Base-by-base conservation (phyloP, 2,888 invertebrate genomes). In the Stenodera caucasica region DNA sequence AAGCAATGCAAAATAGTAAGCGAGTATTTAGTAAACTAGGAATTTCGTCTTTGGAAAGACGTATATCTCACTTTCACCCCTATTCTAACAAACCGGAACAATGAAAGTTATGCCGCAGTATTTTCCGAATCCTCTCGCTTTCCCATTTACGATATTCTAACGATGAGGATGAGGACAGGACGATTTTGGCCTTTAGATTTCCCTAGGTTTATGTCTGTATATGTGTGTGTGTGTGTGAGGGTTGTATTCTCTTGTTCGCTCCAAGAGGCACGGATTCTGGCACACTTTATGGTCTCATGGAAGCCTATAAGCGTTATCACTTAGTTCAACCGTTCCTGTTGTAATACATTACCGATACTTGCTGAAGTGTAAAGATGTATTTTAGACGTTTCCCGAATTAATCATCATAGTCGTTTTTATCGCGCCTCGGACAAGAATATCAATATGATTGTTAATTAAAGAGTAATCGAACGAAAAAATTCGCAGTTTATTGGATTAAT, bases 351-450 rank as follows among this genome's bases (percentile, higher is more conserved):
- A 78, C 75, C 78, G 74, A 78, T 78, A 78, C 75, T 75, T 77
- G 77, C 71, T 73, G 78, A 78, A 77, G 77, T 77, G 78, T 74
- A 74, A 78, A 77, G 76, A 78, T 77, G 77, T 76, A 77, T 77
- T 77, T 75, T 75, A 67, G 75, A 74, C 74, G 74, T 71, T 75
- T 72, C 66, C 67, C 60, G 72, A 72, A 74, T 74, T 74, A 71
- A 72, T 73, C 68, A 69, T 51, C n/a, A 61, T 54, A 53, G 71
- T 67, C 63, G 45, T 45, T 68, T 71, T 71, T 70, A 70, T 70
- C 72, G 67, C 58, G 60, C 58, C 29, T 54, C 29, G 53, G 2
- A 45, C 45, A 0, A 23, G 45, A 45, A 45, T 45, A 2, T 23
- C 23, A 45, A 45, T 45, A 21, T 21, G 21, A 18, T 18, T 11